Base-by-base conservation (phyloP, 2,888 invertebrate genomes). In the Amblyjoppa fuscipennis region DNA sequence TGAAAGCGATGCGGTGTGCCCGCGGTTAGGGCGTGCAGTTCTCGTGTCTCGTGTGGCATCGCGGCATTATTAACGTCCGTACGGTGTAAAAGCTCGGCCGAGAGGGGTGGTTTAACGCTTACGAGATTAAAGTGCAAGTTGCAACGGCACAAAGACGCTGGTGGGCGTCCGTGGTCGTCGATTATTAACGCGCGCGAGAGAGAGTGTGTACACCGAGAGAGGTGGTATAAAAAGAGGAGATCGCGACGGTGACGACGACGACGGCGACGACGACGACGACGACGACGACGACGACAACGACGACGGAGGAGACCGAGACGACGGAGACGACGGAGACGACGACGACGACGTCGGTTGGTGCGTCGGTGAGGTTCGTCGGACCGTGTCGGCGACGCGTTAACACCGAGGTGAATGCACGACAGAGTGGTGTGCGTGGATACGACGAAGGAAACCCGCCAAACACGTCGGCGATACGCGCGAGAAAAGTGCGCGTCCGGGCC, bases 1-100 rank as follows among this genome's bases (percentile, higher is more conserved):
- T 92, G 92, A 92, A 93, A 92, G 93, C 92, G 93, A 92, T 93
- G 93, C 93, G 93, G 93, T 93, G 91, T 93, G 91, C 90, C 92
- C 93, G 93, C 93, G 93, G 92, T 93, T 93, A 93, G 93, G 93
- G 93, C 93, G 92, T 93, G 91, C 92, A 91, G 91, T 91, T 91
- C 90, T 92, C 90, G 91, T 91, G 90, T 91, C 87, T 89, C 89
- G 89, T 89, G 86, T 81, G 88, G 87, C 89, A 86, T 90, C 89
- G 90, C 88, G 88, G 86, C 88, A 87, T 89, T 88, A 87, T 88
- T 88, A 84, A 80, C 77, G 56, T 74, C 20, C 31, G 64, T 59
- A 56, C 56, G 59, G 25, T 51, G 38, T 56, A n/a, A 68, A 25
- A 68, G 28, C 13, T 16, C 45, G 16, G 16, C 13, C 13, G 16